Conservation (phyloP, 2,797 vertebrate genomes). For the Petrocephalus sullivani region DNA sequence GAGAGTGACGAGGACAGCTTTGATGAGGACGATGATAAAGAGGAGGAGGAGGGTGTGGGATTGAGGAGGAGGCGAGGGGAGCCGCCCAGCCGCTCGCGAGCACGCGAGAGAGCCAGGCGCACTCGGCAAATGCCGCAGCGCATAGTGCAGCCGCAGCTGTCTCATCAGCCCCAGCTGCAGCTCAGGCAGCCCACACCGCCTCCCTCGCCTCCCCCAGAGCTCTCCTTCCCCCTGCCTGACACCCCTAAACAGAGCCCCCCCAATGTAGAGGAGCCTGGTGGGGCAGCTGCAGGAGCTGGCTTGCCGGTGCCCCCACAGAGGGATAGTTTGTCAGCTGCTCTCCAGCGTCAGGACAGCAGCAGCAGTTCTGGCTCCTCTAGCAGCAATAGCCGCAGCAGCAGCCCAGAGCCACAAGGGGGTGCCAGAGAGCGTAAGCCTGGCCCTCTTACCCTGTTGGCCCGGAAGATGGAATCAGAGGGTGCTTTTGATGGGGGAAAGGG, state of each 20-base stretch:
- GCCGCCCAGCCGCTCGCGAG: constrained; percentile 47
- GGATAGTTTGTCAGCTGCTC: constrained; percentile 21
- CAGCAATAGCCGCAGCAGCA: constrained; percentile 71
- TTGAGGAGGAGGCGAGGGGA: constrained; percentile 51
- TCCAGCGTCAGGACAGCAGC: constrained; percentile 53
- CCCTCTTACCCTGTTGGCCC: constrained; percentile 61
- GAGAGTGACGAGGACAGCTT: constrained; percentile 65
- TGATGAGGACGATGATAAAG: constrained; percentile 59
- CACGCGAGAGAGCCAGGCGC: constrained; percentile 59
- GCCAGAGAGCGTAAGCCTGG: constrained; percentile 64
- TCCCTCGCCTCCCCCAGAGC: constrained; percentile 66
- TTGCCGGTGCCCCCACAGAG: neutral
- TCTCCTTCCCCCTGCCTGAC: constrained; percentile 67
- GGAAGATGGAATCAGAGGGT: constrained; percentile 68
- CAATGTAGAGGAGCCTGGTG: constrained; percentile 58
- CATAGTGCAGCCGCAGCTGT: constrained; percentile 42
- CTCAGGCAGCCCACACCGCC: constrained; percentile 63
- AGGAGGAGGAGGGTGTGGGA: constrained; percentile 48
- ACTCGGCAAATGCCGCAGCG: constrained; percentile 62
- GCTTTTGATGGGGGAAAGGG: constrained; percentile 58
- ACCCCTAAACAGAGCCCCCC: constrained; percentile 73
- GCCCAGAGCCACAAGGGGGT: constrained; percentile 71
- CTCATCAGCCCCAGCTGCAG: constrained; percentile 36
- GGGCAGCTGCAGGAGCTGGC: neutral
- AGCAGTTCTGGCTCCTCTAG: constrained; percentile 69